Evolutionary conservation across 1,140 invertebrate species (phyloP), one percentile per base, ranked within the genome.

Genomic region (Thaumatotibia leucotreta): DNA sequence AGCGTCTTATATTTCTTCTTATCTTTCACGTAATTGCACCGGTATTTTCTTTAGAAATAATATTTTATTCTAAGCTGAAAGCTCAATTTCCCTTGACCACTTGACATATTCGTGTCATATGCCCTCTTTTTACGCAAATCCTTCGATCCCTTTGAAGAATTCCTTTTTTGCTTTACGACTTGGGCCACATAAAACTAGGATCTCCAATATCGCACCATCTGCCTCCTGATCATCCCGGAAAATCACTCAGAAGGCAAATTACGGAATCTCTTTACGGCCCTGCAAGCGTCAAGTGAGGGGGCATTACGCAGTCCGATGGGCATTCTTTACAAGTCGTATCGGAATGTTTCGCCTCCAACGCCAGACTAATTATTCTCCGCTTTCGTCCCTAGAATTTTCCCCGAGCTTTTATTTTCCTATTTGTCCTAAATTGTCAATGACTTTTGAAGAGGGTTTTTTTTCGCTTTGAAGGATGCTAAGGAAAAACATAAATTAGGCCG

Each of bases 201-300:
- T 73, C 73, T 77, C 76, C 81, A 82, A 87, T 87, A 86, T 86
- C 78, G 74, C 77, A 69, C 82, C 86, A 86, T 85, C 86, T 89
- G 86, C 75, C 75, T 72, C 64, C 74, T 75, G 70, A 74, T 79
- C 75, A 73, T 76, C 78, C 72, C 76, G 75, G 77, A 76, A 75
- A 85, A 86, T 87, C 84, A 82, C 77, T 86, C 76, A 77, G 80
- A 68, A 72, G 72, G 71, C 69, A 80, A 88, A 88, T 86, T 84
- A 85, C 84, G 69, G 70, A 70, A 73, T 75, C 75, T 79, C 70
- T 75, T 67, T 66, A 61, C 54, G 5, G 69, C 71, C 70, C 74
- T 68, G 71, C 73, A 74, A 68, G 54, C 73, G 61, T 68, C 73
- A 73, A 78, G 65, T 73, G 73, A 71, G 76, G 64, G 66, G 73